Percentiles rank a stretch among this genome's conserved stretches.
phyloP scores from a whole-genome alignment of 2,888 invertebrate species.

The Pogonocherus hispidulus region DNA sequence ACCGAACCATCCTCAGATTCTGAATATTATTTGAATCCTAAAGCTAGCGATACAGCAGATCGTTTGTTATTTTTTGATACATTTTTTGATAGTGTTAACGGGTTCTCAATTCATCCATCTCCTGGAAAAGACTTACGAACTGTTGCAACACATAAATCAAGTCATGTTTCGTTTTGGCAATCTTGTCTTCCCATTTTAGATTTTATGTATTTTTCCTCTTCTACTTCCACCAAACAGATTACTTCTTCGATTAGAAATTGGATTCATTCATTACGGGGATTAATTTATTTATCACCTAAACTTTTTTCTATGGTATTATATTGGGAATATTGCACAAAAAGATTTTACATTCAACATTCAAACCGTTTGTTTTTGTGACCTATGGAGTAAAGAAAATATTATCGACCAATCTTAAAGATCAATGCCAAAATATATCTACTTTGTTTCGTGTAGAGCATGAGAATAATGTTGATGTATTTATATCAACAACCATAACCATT shows the following conservation, averaged over 20 bases:
- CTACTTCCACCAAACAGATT: background rate
- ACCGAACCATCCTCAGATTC: constrained; percentile 1
- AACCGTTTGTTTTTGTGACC: background rate
- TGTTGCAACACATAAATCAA: constrained; percentile 25
- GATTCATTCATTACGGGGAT: constrained; percentile 20
- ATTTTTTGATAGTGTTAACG: constrained; percentile 40
- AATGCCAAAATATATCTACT: background rate
- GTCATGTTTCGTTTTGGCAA: constrained; percentile 39
- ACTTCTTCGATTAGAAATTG: constrained; percentile 34
- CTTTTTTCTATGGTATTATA: constrained; percentile 13
- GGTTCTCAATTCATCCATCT: constrained; percentile 12
- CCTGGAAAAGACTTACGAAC: constrained; percentile 32
- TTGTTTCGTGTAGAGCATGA: background rate
- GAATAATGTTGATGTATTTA: constrained; percentile 4
- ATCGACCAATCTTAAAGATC: background rate
- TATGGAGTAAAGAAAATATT: background rate
- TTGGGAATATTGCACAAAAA: constrained; percentile 1
- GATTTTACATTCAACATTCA: background rate
- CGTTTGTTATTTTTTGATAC: constrained; percentile 33
- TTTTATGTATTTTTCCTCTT: constrained; percentile 38
- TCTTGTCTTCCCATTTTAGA: constrained; percentile 24
- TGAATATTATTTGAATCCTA: constrained; percentile 23
- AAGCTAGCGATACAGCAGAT: constrained; percentile 23
- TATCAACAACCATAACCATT: constrained; percentile 8
- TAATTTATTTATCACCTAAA: constrained; percentile 28